A percentile compares a stretch with the other conserved stretches of the same genome.
Evolutionary conservation across 2,888 invertebrate species (phyloP).

Genomic region (Caenorhabditis doughertyi): DNA sequence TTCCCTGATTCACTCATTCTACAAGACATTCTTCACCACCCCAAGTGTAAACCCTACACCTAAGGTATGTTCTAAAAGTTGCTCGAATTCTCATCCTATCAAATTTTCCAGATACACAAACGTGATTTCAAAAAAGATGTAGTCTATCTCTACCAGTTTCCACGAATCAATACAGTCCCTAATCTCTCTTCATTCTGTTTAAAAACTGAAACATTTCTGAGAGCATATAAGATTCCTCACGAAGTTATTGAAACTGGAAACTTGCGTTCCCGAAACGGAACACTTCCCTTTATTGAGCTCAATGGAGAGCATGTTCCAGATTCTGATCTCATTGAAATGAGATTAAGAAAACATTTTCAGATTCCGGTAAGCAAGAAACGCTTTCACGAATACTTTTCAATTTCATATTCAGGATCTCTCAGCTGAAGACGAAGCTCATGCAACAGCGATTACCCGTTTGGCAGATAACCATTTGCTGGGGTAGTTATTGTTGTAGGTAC

Average conservation of each 20-base stretch:
- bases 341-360: constrained; percentile 52
- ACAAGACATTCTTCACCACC: constrained; percentile 34
- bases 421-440: constrained; percentile 40
- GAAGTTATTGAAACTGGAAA: constrained; percentile 62
- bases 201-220: constrained; percentile 78
- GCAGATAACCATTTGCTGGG: constrained; percentile 50
- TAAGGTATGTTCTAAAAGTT: constrained; percentile 21
- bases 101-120: constrained; percentile 47
- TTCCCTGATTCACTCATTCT: constrained; percentile 13
- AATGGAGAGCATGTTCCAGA: constrained; percentile 61
- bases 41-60: constrained; percentile 33
- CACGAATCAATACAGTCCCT: constrained; percentile 71
- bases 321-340: constrained; percentile 54
- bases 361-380: constrained; percentile 30
- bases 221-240: constrained; percentile 78
- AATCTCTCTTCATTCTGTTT: constrained; percentile 80
- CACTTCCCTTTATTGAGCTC: constrained; percentile 55
- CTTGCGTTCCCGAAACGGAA: constrained; percentile 43
- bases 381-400: too few species aligned
- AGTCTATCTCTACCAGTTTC: constrained; percentile 69
- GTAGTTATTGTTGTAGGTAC: not conserved
- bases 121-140: constrained; percentile 67
- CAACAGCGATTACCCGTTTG: constrained; percentile 41
- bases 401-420: constrained; percentile 13
- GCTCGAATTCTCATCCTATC: not conserved